A percentile compares a stretch with the other conserved stretches of the same genome.
These are phyloP conservation scores for Camelus bactrianus DNA, from an alignment of 2,113 vertebrate genomes.

Conservation along the genomic window DNA sequence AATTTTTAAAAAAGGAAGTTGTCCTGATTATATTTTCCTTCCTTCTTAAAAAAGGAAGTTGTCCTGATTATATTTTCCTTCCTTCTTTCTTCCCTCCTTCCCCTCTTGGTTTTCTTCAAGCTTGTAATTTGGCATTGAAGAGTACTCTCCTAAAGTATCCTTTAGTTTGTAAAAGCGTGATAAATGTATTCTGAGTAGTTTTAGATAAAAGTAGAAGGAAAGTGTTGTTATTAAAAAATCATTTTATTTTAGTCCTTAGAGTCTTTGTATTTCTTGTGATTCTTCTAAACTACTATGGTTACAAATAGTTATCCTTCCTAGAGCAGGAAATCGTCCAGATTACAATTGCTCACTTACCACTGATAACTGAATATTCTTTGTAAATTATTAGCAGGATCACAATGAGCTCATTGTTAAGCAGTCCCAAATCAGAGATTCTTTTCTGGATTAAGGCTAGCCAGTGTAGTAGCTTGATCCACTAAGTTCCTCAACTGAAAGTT, in stretches of 20 bases:
- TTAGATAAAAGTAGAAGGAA: not conserved
- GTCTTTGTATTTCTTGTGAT: slow-evolving; percentile 41
- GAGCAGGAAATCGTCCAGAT: slow-evolving; percentile 5
- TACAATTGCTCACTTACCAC: not conserved
- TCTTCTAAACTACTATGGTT: not conserved
- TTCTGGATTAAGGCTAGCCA: not conserved
- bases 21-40: not conserved
- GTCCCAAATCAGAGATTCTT: not conserved
- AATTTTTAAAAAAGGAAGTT: not conserved
- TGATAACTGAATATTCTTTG: slow-evolving; percentile 13
- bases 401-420: not conserved
- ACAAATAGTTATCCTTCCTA: not conserved
- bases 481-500: not conserved
- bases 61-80: not conserved
- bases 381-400: slow-evolving; percentile 43
- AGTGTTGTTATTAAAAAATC: not conserved
- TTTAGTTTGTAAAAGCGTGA: not conserved
- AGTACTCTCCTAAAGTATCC: not conserved
- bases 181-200: slow-evolving; percentile 29
- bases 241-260: not conserved
- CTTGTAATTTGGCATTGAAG: slow-evolving; percentile 12
- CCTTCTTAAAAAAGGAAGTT: not conserved
- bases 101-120: slow-evolving; percentile 27
- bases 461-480: not conserved
- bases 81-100: not conserved